Percentiles rank a stretch among this genome's conserved stretches.
These are phyloP conservation scores for Drosophila novamexicana DNA, from an alignment of 1,140 invertebrate species.

Conservation along the genomic window DNA sequence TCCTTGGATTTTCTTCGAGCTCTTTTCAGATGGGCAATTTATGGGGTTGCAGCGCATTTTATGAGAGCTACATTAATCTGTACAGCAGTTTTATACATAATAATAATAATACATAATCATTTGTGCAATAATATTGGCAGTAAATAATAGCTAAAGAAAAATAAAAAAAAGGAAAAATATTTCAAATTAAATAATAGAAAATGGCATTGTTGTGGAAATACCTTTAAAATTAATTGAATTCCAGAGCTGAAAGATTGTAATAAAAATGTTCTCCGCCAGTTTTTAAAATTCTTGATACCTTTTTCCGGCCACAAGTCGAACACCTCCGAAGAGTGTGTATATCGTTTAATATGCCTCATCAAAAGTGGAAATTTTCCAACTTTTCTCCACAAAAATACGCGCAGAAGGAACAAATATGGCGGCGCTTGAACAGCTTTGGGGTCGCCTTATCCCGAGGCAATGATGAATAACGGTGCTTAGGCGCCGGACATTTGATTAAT, in stretches of 20 bases:
- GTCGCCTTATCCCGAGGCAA: constrained; percentile 66
- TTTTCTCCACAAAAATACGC: constrained; percentile 23
- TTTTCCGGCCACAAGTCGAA: not conserved
- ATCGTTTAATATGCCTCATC: not conserved
- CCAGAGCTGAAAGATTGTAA: too few relatives aligned
- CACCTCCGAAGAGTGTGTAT: not conserved
- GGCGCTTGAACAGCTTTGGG: constrained; percentile 23
- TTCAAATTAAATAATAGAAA: too few relatives aligned
- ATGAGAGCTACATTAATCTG: constrained; percentile 12
- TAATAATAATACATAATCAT: too few relatives aligned
- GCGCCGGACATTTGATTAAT: constrained; percentile 84
- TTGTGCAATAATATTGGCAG: too few relatives aligned
- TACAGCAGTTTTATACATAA: too few relatives aligned
- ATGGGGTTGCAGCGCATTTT: constrained; percentile 1
- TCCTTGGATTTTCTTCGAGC: constrained; percentile 11
- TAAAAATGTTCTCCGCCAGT: not conserved
- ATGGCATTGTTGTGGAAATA: too few relatives aligned
- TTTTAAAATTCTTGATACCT: not conserved
- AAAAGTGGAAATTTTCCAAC: constrained; percentile 1
- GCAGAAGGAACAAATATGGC: constrained; percentile 53
- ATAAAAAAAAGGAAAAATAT: too few relatives aligned
- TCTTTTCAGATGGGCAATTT: not conserved
- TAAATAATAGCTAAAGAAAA: too few relatives aligned
- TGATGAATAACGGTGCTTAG: constrained; percentile 84
- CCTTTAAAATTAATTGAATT: too few relatives aligned